phyloP scores from a whole-genome alignment of 2,888 invertebrate species.

The Parelbella ahira region DNA sequence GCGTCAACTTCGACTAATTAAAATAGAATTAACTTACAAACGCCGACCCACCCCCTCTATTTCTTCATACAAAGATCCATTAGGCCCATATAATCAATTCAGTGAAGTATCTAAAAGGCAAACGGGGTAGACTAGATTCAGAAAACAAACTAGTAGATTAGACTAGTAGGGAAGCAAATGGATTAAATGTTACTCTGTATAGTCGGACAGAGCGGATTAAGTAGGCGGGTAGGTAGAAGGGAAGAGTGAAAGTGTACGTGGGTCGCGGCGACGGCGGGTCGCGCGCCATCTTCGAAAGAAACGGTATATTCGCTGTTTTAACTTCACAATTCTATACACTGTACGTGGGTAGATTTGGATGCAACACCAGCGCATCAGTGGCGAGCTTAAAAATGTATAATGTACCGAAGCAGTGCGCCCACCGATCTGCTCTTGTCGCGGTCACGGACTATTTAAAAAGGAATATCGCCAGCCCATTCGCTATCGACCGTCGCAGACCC shows the following conservation, averaged over 20 bases:
- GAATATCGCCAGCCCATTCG: slow-evolving; percentile 1
- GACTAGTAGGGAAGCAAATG: slow-evolving; percentile 7
- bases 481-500: slow-evolving; percentile 10
- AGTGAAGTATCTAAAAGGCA: slow-evolving; percentile 2
- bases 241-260: slow-evolving; percentile 41
- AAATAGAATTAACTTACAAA: slow-evolving; percentile 4
- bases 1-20: slow-evolving; percentile 14
- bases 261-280: slow-evolving; percentile 34
- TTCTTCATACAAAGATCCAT: slow-evolving; percentile 2
- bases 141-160: slow-evolving; percentile 9
- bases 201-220: neutral
- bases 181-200: slow-evolving; percentile 12
- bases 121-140: too few relatives aligned
- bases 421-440: slow-evolving; percentile 43
- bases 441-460: slow-evolving; percentile 28
- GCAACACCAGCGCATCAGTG: slow-evolving; percentile 11
- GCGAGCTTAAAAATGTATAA: slow-evolving; percentile 30
- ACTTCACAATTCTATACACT: slow-evolving; percentile 19
- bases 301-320: slow-evolving; percentile 6
- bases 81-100: neutral
- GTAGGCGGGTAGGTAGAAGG: slow-evolving; percentile 15
- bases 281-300: neutral
- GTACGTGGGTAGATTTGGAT: slow-evolving; percentile 37
- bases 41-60: neutral
- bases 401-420: slow-evolving; percentile 41